Conservation (phyloP, 2,113 vertebrate species). For the Leptodactylus fuscus region DNA sequence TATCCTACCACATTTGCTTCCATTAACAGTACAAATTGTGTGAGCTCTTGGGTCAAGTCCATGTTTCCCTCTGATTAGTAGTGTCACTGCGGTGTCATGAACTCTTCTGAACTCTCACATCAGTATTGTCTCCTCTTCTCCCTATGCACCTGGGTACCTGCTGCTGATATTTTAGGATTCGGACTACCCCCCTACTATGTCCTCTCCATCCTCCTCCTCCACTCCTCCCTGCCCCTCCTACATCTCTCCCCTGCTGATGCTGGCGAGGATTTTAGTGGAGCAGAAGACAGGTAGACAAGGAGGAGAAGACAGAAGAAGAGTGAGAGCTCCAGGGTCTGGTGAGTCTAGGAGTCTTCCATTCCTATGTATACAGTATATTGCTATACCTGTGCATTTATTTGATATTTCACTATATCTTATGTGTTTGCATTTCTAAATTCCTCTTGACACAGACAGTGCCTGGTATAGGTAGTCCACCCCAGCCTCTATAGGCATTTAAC, state of each 20-base stretch:
- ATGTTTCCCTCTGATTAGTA: background rate
- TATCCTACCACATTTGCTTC: background rate
- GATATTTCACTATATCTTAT: background rate
- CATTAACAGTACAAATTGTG: background rate
- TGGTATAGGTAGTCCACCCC: background rate
- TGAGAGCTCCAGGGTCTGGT: background rate
- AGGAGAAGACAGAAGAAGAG: slow-evolving; percentile 8
- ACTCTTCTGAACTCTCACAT: background rate
- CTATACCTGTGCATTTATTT: background rate
- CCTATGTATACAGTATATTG: background rate
- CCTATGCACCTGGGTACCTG: background rate
- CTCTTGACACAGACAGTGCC: background rate
- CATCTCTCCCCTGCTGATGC: slow-evolving; percentile 26
- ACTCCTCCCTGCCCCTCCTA: background rate
- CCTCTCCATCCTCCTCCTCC: background rate
- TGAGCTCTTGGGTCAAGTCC: background rate
- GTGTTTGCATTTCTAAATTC: background rate
- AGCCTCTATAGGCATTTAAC: background rate
- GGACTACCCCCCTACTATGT: background rate
- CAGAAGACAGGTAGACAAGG: slow-evolving; percentile 14
- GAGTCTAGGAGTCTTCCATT: background rate
- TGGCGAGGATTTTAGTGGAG: slow-evolving; percentile 16
- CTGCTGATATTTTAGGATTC: background rate
- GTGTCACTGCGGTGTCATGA: background rate
- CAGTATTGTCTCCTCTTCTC: background rate